Base-by-base conservation (phyloP, 2,797 vertebrate species). In the Xiphophorus birchmanni region DNA sequence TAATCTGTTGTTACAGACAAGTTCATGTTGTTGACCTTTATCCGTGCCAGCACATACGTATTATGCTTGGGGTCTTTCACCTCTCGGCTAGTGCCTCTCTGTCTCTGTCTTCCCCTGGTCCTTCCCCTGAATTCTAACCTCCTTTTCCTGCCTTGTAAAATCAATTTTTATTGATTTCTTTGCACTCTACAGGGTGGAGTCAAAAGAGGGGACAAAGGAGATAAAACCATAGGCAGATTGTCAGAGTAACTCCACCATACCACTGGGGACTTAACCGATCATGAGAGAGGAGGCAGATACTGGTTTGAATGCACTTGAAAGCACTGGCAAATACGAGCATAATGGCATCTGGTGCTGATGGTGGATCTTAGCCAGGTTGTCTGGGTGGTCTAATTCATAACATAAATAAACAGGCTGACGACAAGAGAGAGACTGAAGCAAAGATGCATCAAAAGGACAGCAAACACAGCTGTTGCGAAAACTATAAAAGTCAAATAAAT, bases 161-260 rank as follows among this genome's bases (percentile, higher is more conserved):
- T 96, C 96, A 92, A 96, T 96, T 87, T 63, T 80, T 90, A 95
- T 96, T 56, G 95, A 96, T 95, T 94, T 92, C 86, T 80, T 90
- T 87, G 90, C 93, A 88, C 94, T 94, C 93, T 90, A 87, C 74
- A 54, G 92, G 88, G 93, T 86, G 87, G 89, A 93, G 92, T 93
- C 94, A 90, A 91, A 94, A 88, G 90, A 89, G 81, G 93, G 92
- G 92, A 94, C 94, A 94, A 94, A 94, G 90, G 87, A 94, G 94
- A 96, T 93, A 94, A 95, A 95, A 94, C 91, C 94, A 88, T 91
- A 87, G 92, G 93, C 88, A 86, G 93, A 93, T 90, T 87, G 87
- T 90, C 90, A 83, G 92, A 95, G 92, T 90, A 93, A 94, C 92
- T 92, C 80, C 56, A 80, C 87, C 86, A 88, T 89, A 86, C 87